Evolutionary conservation across 2,888 invertebrate species (phyloP), one percentile per base, ranked within the genome.

Genomic region (Macrosoma leucophasiata): DNA sequence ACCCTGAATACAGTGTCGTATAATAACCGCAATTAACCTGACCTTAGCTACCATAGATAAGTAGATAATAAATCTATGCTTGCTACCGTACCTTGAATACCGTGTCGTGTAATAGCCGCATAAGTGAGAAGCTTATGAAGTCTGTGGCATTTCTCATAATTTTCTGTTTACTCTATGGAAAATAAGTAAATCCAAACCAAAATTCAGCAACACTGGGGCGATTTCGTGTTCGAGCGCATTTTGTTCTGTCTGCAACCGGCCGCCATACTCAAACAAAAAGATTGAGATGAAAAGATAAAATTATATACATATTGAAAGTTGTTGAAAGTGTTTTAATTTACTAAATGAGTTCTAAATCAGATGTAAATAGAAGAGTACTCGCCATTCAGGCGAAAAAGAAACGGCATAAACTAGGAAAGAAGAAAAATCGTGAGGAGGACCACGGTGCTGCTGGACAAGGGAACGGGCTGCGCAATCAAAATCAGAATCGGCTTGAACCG

Each of bases 381-480:
- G 93, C 94, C 73, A 94, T 94, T 68, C 94, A 94, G 87, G 94
- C 94, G 64, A 95, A 95, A 87, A 94, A 94, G 87, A 95, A 94
- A 81, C 89, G 94, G 55, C 93, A 94, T 86, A 94, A 93, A 91
- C 89, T 91, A 50, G 90, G 90, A 55, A 93, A 93, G 77, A 93
- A 93, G 85, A 93, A 93, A 87, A 91, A 90, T 70, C 91, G 91
- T 79, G 86, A 86, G 58, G 89, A 89, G 73, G 88, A 87, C 71
- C 86, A 86, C 84, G 85, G 82, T 57, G 85, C 84, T 76, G 87
- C 74, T 86, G 84, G 78, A 71, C 85, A 85, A 77, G 84, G 84
- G 65, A 82, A 84, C 59, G 81, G 82, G 63, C 79, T 86, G 68
- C 87, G 87, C 62, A 85, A 84, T 62, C 84, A 84, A 62, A 84